These are phyloP conservation scores for Sycophila sp. DNA, from an alignment of 1,140 invertebrate species.

Conservation along the genomic window DNA sequence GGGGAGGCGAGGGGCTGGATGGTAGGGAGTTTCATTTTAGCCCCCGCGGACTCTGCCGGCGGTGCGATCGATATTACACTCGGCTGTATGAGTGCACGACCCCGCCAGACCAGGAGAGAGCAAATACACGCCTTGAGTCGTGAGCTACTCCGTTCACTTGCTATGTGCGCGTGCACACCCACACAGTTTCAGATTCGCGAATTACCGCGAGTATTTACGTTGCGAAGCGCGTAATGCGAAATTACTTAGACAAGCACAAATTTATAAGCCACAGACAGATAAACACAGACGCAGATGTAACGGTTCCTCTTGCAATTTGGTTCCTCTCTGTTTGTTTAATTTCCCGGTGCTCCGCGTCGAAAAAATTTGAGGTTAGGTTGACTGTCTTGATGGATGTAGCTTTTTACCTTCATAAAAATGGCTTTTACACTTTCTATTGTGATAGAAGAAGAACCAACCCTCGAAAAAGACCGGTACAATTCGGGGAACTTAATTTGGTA, in stretches of 20 bases:
- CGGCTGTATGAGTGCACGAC: neutral
- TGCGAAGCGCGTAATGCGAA: neutral
- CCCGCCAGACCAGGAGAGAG: too few relatives aligned
- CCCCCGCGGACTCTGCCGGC: neutral
- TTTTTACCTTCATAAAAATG: too few relatives aligned
- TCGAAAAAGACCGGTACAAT: too few relatives aligned
- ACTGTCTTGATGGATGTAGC: too few relatives aligned
- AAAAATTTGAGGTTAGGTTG: too few relatives aligned
- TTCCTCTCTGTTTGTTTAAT: too few relatives aligned
- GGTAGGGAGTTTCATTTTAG: constrained; percentile 19
- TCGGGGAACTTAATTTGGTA: too few relatives aligned
- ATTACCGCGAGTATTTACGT: neutral
- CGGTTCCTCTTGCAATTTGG: too few relatives aligned
- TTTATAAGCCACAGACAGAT: constrained; percentile 1
- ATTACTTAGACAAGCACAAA: constrained; percentile 5
- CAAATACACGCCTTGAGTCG: neutral
- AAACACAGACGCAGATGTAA: constrained; percentile 4
- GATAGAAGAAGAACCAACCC: too few relatives aligned
- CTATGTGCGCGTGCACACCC: neutral
- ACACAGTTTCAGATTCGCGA: neutral
- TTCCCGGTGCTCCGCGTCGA: too few relatives aligned
- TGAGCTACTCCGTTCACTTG: too few relatives aligned
- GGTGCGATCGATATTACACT: constrained; percentile 24
- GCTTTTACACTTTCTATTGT: too few relatives aligned
- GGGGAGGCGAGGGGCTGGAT: neutral